These are phyloP conservation scores for Drosophila elegans DNA, from an alignment of 1,140 invertebrate genomes.

Conservation along the genomic window DNA sequence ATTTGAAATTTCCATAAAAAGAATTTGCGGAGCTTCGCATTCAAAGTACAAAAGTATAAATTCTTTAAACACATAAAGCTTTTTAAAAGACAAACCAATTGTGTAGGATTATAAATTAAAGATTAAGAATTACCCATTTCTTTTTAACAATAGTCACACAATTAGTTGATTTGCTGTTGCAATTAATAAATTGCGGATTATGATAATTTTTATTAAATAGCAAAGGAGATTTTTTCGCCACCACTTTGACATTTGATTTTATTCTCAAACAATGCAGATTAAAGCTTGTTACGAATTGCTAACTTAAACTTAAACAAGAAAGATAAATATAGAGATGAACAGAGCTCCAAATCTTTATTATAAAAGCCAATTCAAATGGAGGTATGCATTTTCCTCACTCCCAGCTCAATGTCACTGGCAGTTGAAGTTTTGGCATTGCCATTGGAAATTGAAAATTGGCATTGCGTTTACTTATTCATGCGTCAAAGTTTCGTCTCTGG, in stretches of 20 bases:
- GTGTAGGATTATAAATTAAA: background rate
- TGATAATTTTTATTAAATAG: constrained; percentile 15
- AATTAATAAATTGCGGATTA: constrained; percentile 9
- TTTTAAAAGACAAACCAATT: constrained; percentile 7
- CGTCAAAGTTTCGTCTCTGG: constrained; percentile 50
- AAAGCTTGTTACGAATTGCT: constrained; percentile 4
- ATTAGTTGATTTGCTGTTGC: background rate
- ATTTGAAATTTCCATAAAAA: no score
- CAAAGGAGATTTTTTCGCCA: background rate
- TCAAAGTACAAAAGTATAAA: no score
- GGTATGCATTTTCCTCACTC: constrained; percentile 2
- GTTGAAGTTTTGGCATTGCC: constrained; percentile 37
- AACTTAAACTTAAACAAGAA: background rate
- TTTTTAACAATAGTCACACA: constrained; percentile 7
- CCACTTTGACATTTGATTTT: constrained; percentile 16
- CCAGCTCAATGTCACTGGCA: constrained; percentile 8
- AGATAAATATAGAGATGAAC: background rate
- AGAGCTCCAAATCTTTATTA: background rate
- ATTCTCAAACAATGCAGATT: background rate
- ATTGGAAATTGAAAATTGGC: constrained; percentile 64
- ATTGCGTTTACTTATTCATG: constrained; percentile 66
- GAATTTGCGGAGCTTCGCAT: no score
- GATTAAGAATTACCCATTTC: constrained; percentile 5
- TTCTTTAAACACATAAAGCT: no score
- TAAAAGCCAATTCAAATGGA: background rate